Evolutionary conservation across 64 coral and sea anemone genomes (phyloP), one percentile per base, ranked within the genome.

Genomic region (Platygyra sinensis): DNA sequence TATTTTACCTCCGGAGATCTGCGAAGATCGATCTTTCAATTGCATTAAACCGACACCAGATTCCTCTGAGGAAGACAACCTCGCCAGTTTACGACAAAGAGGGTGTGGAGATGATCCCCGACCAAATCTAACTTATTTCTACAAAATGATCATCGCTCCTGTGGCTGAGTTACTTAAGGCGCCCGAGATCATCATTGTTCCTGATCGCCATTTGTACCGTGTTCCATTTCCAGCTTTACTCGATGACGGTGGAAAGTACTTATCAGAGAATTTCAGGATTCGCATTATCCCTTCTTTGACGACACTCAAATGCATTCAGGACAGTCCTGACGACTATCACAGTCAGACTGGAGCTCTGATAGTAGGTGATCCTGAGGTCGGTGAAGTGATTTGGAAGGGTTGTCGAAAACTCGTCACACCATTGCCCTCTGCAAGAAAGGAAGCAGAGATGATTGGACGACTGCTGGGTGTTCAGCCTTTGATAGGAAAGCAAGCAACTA

Each of bases 111-210:
- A 72, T 29, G 27, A 72, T 27, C 69, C 69, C n/a, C 0, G 10
- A 10, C 27, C n/a, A 13, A 3, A n/a, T 72, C 69, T 72, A 14
- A 29, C 0, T 72, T 7, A 8, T 27, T 72, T 13, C 29, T 29
- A 72, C 69, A 72, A 72, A 72, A 30, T 72, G 69, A 27, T 72
- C 69, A 72, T 72, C 28, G 69, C 69, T 72, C 27, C 69, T 72
- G 6, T 72, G n/a, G 69, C 69, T 14, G 69, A 72, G 8, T 72
- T 72, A 27, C 69, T 72, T 72, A 13, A 72, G 11, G 28, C 12
- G 29, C 10, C n/a, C 11, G 69, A 72, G 13, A 72, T 72, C 5
- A 72, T 72, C 27, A 72, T 72, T 29, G n/a, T 72, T 30, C 69
- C 69, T 72, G 69, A 30, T 72, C 69, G 69, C 24, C 12, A 8